Evolutionary conservation across 2,888 invertebrate species (phyloP), one percentile per base, ranked within the genome.

Genomic region (Idaea biselata): DNA sequence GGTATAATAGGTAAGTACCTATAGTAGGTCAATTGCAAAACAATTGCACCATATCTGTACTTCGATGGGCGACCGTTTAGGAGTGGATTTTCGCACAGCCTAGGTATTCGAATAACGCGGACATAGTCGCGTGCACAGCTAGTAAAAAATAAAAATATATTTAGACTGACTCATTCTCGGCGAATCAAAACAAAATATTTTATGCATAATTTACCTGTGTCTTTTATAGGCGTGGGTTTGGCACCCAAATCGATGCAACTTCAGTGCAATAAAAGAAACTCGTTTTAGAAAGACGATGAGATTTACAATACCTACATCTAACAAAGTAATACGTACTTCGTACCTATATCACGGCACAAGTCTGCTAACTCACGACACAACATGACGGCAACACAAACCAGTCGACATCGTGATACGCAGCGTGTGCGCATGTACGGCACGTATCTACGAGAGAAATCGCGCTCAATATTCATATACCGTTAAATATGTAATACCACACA

Each of bases 361-460:
- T 8, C 1, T 44, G 44, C 44, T 14, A 44, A 8, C 44, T 44
- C 44, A 44, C 44, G 44, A 44, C 44, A 44, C 44, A 44, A 44
- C 8, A 25, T 56, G 61, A 53, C 64, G 68, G 69, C 69, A 68
- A 65, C 67, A 55, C 63, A 65, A 60, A 32, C 54, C 63, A 63
- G 65, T 67, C 60, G 60, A 63, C 18, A 58, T n/a, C 62, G 64
- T 67, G 66, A 62, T 63, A 66, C 61, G 58, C 61, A 65, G 64
- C 66, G 60, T 58, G 60, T 32, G 44, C 60, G 66, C 62, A 59
- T 56, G 63, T 59, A 59, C 62, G 14, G 55, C 44, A 44, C 44
- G 11, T 44, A 14, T 8, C 44, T 44, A 14, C 44, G 11, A 14
- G 44, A 44, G 44, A 44, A 44, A 44, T 44, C 44, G 44, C 44